Percentiles rank a stretch among this genome's conserved stretches.
These are phyloP conservation scores for Coronaproctus castanopsis DNA, from an alignment of 2,888 invertebrate species.

Conservation along the genomic window DNA sequence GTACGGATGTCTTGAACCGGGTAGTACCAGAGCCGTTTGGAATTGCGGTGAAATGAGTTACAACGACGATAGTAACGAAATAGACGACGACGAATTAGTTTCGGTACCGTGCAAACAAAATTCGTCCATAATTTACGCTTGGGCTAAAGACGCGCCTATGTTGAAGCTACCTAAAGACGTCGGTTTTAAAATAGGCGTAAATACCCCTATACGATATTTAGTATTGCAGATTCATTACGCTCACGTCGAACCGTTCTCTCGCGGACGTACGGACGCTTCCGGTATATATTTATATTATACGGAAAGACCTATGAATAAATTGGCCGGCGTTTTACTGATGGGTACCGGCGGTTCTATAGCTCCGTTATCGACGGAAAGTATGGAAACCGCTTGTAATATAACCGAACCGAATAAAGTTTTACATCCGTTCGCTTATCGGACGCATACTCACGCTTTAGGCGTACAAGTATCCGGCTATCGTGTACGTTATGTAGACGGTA, in stretches of 20 bases:
- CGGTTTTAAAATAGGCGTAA: conserved; percentile 75
- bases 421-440: conserved; percentile 86
- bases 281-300: conserved; percentile 66
- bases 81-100: conserved; percentile 5
- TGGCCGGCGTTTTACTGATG: conserved; percentile 76
- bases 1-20: conserved; percentile 71
- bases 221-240: conserved; percentile 83
- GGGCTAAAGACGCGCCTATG: conserved; percentile 78
- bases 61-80: conserved; percentile 28
- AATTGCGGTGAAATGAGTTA: conserved; percentile 82
- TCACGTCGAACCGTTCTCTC: conserved; percentile 22
- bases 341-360: conserved; percentile 69
- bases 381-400: conserved; percentile 70
- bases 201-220: conserved; percentile 63
- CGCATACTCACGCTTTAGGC: conserved; percentile 80
- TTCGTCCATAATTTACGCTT: conserved; percentile 43
- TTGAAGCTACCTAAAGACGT: conserved; percentile 63
- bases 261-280: conserved; percentile 60
- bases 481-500: conserved; percentile 35
- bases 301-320: conserved; percentile 49
- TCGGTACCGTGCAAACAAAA: conserved; percentile 37
- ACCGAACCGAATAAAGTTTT: conserved; percentile 60
- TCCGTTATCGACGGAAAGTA: conserved; percentile 46
- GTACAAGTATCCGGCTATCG: conserved; percentile 66
- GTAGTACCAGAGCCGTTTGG: conserved; percentile 58